Conservation (phyloP, 1,140 invertebrate genomes). For the Limonius californicus region DNA sequence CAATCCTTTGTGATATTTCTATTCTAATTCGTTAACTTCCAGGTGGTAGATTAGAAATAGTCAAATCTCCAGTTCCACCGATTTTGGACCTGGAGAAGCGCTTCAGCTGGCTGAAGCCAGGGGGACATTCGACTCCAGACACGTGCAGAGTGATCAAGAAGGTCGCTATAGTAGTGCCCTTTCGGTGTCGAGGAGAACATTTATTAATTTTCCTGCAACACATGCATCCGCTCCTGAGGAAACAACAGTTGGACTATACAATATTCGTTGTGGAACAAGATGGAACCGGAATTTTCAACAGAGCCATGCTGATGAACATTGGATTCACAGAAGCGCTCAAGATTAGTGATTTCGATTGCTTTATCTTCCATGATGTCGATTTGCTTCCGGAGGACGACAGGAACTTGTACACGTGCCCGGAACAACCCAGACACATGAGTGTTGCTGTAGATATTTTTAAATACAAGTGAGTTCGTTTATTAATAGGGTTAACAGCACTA, state of each 20-base stretch:
- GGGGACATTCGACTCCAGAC: constrained; percentile 73
- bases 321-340: constrained; percentile 84
- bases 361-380: constrained; percentile 95
- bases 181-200: constrained; percentile 79
- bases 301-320: constrained; percentile 93
- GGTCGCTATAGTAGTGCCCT: constrained; percentile 88
- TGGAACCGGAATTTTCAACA: constrained; percentile 75
- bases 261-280: constrained; percentile 94
- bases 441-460: constrained; percentile 87
- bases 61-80: constrained; percentile 47
- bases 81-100: constrained; percentile 47
- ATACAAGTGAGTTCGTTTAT: constrained; percentile 71
- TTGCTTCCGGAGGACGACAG: constrained; percentile 87
- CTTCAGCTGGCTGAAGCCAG: constrained; percentile 56
- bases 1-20: not conserved
- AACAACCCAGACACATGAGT: constrained; percentile 91
- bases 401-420: constrained; percentile 87
- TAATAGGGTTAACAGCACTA: too few species aligned
- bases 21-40: constrained; percentile 17
- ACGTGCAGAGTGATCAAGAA: constrained; percentile 70
- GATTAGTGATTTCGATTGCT: constrained; percentile 77
- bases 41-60: constrained; percentile 49
- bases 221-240: constrained; percentile 86
- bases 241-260: constrained; percentile 88
- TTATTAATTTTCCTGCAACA: constrained; percentile 79